Evolutionary conservation across 1,140 invertebrate species (phyloP).

Genomic region (Laupala kohalensis): DNA sequence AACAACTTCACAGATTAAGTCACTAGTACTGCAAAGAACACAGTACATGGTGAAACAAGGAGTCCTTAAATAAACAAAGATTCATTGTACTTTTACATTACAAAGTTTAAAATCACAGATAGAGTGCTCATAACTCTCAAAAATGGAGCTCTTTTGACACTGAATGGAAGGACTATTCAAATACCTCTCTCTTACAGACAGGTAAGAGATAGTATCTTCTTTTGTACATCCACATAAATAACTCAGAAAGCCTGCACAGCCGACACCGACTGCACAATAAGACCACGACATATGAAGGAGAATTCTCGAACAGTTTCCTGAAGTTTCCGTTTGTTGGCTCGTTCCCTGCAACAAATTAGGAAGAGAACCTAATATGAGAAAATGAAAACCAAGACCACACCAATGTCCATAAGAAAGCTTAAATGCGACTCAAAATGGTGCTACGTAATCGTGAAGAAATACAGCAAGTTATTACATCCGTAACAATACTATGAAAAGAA

Average conservation of each 20-base stretch:
- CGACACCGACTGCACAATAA: slow-evolving; percentile 23
- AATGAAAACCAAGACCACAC: no score
- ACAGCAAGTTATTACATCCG: no score
- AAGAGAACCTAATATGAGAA: no score
- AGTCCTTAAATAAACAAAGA: not conserved
- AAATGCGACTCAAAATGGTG: no score
- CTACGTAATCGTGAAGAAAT: no score
- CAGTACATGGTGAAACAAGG: no score
- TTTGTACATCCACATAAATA: not conserved
- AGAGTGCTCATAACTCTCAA: not conserved
- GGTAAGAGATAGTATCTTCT: not conserved
- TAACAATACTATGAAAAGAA: no score
- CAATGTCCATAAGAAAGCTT: no score
- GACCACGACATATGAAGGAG: slow-evolving; percentile 37
- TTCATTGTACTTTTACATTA: not conserved
- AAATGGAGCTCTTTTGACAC: not conserved
- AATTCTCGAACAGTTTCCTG: slow-evolving; percentile 41
- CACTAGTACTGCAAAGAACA: no score
- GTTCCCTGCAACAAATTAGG: slow-evolving; percentile 29
- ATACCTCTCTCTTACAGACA: not conserved
- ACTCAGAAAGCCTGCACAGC: not conserved
- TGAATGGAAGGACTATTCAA: not conserved
- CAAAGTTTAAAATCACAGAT: not conserved
- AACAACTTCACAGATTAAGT: no score
- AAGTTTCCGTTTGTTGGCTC: slow-evolving; percentile 37